Evolutionary conservation across 2,888 invertebrate genomes (phyloP), one percentile per base, ranked within the genome.

Genomic region (Lacanobia oleracea): DNA sequence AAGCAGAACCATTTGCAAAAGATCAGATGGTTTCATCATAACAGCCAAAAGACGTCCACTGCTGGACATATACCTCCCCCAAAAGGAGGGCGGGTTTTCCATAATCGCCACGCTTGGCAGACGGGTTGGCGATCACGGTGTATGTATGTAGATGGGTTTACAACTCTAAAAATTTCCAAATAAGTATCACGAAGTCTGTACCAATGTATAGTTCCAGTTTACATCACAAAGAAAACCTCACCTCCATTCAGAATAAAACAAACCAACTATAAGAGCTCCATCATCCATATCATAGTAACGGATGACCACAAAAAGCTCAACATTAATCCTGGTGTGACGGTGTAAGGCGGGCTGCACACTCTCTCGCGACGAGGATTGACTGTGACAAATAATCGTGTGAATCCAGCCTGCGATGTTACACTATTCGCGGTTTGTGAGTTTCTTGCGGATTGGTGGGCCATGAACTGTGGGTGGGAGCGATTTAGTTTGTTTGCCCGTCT

Each of bases 311-410:
- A 86, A 86, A 82, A 82, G 57, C 70, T 56, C 75, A 74, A 79
- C 82, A 86, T 85, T 85, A 85, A 86, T 85, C 82, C 74, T 70
- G 45, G 56, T 72, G 75, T 84, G 83, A 79, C 75, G 68, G 27
- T 64, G 77, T 85, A 81, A 84, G 83, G 75, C 73, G 73, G 73
- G 66, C 90, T 92, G 91, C 88, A 88, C 85, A 88, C 84, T 89
- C 83, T 91, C 90, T 81, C 75, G 67, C 80, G 79, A 88, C 83
- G 82, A 90, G 88, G 92, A 94, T 94, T 94, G 93, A 91, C 90
- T 88, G 82, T 91, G 94, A 94, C 93, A 89, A 91, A 92, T 91
- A 89, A 82, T 83, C 81, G 79, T 86, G 87, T 85, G 88, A 92
- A 93, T 92, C 90, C 89, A 89, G 90, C 88, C 88, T 86, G 64